Evolutionary conservation across 2,888 invertebrate genomes (phyloP), one percentile per base, ranked within the genome.

Genomic region (Drosophila neonasuta): DNA sequence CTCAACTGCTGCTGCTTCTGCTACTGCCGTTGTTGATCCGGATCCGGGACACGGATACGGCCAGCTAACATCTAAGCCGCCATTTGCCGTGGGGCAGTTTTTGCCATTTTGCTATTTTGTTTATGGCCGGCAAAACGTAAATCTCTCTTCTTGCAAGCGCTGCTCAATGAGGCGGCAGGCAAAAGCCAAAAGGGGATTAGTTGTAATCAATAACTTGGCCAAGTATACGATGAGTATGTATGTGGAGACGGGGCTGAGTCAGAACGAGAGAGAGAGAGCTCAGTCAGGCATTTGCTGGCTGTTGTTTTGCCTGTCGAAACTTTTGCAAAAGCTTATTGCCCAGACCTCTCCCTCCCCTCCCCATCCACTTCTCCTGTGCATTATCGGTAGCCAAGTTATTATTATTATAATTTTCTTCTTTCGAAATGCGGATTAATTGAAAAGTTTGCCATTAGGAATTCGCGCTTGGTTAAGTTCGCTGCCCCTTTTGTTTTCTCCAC

Each of bases 121-220:
- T 81, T 81, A 81, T 81, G 82, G 76, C 51, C 80, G 51, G 75
- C 56, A 56, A 56, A 55, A 55, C 74, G 68, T 75, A 81, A 82
- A 82, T 85, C 85, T 75, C 69, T 81, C 24, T 24, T 1, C 39
- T 59, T 11, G 36, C 34, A 4, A 34, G 65, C 57, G 63, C 72
- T 80, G 86, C 74, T 80, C 83, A 86, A 84, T 87, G 87, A 82
- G 86, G 78, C 84, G 86, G 79, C 77, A 84, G 84, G 79, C 79
- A 76, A 81, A 86, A 85, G 86, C 80, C 81, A 79, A 79, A 73
- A 79, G 86, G 78, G 86, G 86, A 84, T 84, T 86, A 84, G 86
- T 79, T 85, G 86, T 86, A 84, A 86, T 84, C 84, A 84, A 84
- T 84, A 84, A 84, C 87, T 86, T 84, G 78, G 74, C 60, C 74